Evolutionary conservation across 64 coral and sea anemone species (phyloP).

Genomic region (Porites australiensis): DNA sequence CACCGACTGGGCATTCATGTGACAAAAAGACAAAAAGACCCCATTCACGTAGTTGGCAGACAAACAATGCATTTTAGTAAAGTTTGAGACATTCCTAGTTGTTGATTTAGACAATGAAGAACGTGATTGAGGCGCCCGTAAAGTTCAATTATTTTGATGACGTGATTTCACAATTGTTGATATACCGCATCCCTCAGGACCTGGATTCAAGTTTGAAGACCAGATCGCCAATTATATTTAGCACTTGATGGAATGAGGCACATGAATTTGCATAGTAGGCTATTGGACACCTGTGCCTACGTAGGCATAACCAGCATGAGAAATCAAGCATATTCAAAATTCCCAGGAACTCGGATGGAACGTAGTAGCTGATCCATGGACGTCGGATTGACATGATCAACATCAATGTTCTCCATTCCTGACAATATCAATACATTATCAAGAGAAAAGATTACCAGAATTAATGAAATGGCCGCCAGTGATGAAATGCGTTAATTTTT

Average conservation of each 20-base stretch:
- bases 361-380: no score
- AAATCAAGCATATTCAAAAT: no score
- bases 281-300: conserved; percentile 1
- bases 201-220: conserved; percentile 6
- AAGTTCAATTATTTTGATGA: neutral
- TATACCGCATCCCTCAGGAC: conserved; percentile 8
- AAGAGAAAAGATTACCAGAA: no score
- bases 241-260: neutral
- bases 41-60: neutral
- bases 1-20: conserved; percentile 17
- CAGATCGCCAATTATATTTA: conserved; percentile 1
- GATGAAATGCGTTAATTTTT: no score
- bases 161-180: conserved; percentile 1
- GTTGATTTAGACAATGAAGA: conserved; percentile 11
- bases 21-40: conserved; percentile 14
- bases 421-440: no score
- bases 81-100: conserved; percentile 4
- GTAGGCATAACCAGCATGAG: neutral
- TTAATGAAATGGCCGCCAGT: no score
- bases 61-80: conserved; percentile 1
- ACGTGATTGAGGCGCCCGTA: conserved; percentile 1
- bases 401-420: no score
- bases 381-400: no score
- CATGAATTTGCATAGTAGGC: neutral
- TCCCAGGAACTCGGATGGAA: no score